A percentile compares a stretch with the other conserved stretches of the same genome.
Evolutionary conservation across 1,140 invertebrate species (phyloP).

Genomic region (Bicyclus anynana): DNA sequence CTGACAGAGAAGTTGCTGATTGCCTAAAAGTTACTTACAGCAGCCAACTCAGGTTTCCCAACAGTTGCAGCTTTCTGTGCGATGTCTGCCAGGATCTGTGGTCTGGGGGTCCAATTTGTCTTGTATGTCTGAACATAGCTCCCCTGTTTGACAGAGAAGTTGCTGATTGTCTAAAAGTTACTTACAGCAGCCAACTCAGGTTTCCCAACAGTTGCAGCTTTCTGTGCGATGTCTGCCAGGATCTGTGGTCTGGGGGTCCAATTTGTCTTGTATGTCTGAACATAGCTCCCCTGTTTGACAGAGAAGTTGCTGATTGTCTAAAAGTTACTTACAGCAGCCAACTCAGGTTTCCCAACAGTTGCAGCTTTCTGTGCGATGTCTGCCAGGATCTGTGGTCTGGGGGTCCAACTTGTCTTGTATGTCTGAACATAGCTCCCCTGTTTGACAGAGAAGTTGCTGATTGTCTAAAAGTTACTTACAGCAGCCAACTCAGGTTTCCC

Average conservation of each 20-base stretch:
- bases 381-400: too few species aligned
- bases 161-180: conserved; percentile 47
- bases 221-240: conserved; percentile 14
- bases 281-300: too few species aligned
- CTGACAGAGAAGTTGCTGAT: too few species aligned
- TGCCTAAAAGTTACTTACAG: background rate
- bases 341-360: conserved; percentile 31
- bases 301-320: conserved; percentile 48
- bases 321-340: conserved; percentile 25
- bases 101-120: conserved; percentile 34
- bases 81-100: conserved; percentile 31
- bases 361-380: conserved; percentile 29
- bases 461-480: conserved; percentile 28
- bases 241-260: conserved; percentile 38
- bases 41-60: conserved; percentile 42
- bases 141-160: conserved; percentile 42
- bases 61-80: conserved; percentile 35
- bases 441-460: conserved; percentile 50
- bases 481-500: conserved; percentile 43
- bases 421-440: conserved; percentile 49
- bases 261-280: too few species aligned
- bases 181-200: conserved; percentile 38
- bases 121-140: conserved; percentile 42
- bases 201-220: conserved; percentile 38
- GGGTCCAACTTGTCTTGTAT: conserved; percentile 30